Evolutionary conservation across 2,888 invertebrate genomes (phyloP).

Genomic region (Xestia sexstrigata): DNA sequence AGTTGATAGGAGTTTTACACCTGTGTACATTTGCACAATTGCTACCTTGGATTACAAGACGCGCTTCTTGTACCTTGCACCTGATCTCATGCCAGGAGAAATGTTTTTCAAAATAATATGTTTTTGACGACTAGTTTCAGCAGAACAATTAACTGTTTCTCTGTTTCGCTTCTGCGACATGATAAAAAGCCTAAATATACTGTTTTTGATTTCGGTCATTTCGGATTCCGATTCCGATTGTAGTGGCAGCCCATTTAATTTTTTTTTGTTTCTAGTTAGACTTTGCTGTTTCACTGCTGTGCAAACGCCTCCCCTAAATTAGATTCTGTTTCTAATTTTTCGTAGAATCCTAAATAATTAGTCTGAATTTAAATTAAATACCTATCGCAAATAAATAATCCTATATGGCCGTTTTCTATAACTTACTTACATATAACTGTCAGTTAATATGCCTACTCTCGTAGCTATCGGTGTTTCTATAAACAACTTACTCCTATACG

Average conservation of each 20-base stretch:
- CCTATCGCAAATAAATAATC: background rate
- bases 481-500: too few relatives aligned
- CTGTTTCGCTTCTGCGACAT: background rate
- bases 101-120: background rate
- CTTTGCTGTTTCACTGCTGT: background rate
- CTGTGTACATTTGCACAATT: background rate
- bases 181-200: background rate
- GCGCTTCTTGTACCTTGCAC: background rate
- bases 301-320: background rate
- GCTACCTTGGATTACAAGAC: constrained; percentile 3
- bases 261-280: background rate
- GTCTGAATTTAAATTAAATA: background rate
- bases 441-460: too few relatives aligned
- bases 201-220: background rate
- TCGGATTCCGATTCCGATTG: background rate
- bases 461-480: too few relatives aligned
- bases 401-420: too few relatives aligned
- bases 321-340: background rate
- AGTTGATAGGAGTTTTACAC: constrained; percentile 16
- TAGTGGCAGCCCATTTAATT: background rate
- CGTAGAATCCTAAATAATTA: background rate
- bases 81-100: background rate
- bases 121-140: background rate
- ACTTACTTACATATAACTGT: too few relatives aligned
- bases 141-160: background rate